Conservation (phyloP, 1,140 invertebrate genomes). For the Sitobion miscanthi region DNA sequence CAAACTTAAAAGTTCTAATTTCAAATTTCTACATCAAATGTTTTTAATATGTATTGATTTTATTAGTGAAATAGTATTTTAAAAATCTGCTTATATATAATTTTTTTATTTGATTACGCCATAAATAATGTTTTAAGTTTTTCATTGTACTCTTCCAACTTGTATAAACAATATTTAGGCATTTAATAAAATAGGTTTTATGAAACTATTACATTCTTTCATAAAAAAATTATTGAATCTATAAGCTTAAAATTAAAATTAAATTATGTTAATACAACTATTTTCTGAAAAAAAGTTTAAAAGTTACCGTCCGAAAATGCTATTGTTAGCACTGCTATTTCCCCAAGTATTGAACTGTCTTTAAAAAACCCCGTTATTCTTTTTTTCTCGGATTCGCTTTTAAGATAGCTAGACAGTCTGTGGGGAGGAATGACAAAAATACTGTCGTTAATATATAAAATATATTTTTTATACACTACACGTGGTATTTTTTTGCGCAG, state of each 20-base stretch:
- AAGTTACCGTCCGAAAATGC: neutral
- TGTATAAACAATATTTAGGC: neutral
- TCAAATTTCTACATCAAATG: no score
- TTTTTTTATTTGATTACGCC: no score
- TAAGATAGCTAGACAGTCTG: neutral
- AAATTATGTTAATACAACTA: neutral
- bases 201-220: neutral
- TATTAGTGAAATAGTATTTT: no score
- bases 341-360: constrained; percentile 16
- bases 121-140: neutral
- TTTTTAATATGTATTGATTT: no score
- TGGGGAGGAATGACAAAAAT: constrained; percentile 38
- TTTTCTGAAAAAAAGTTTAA: constrained; percentile 13
- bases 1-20: no score
- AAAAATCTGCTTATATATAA: no score
- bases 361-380: neutral
- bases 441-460: constrained; percentile 25
- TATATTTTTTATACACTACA: neutral
- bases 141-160: neutral
- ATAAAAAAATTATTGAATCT: neutral
- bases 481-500: neutral
- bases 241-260: neutral
- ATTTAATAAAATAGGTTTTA: neutral
- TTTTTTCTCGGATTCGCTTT: neutral
- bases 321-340: neutral